phyloP scores from a whole-genome alignment of 2,797 vertebrate genomes.

The Enoplosus armatus region DNA sequence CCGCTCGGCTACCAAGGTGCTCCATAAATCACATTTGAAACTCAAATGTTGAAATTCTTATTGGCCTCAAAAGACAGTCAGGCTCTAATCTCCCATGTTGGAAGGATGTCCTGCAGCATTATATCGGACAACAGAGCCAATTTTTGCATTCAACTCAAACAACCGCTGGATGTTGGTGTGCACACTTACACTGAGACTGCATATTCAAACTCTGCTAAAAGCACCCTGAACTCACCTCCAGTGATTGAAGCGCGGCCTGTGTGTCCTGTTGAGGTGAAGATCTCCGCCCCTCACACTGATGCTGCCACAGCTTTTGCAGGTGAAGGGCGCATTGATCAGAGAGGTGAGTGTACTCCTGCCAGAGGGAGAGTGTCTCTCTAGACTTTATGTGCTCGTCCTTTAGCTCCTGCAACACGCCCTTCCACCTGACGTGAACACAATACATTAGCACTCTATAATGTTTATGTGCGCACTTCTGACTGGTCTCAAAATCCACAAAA shows the following conservation, averaged over 20 bases:
- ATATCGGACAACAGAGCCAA: not conserved
- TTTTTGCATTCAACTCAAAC: no score
- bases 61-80: not conserved
- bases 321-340: conserved; percentile 58
- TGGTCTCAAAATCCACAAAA: not conserved
- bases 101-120: not conserved
- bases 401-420: conserved; percentile 78
- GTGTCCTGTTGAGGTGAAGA: conserved; percentile 71
- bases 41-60: not conserved
- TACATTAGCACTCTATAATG: not conserved
- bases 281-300: conserved; percentile 79
- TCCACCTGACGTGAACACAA: conserved; percentile 84
- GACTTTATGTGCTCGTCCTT: conserved; percentile 76
- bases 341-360: conserved; percentile 81
- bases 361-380: conserved; percentile 78
- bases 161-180: not conserved
- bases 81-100: not conserved
- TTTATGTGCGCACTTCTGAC: not conserved
- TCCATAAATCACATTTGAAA: no score
- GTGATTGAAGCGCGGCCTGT: conserved; percentile 53
- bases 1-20: no score
- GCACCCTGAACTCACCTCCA: conserved; percentile 58
- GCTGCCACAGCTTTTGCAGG: conserved; percentile 75
- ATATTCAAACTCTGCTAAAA: not conserved
- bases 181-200: not conserved